Evolutionary conservation across 2,113 vertebrate genomes (phyloP), one percentile per base, ranked within the genome.

Genomic region (Gadus macrocephalus): DNA sequence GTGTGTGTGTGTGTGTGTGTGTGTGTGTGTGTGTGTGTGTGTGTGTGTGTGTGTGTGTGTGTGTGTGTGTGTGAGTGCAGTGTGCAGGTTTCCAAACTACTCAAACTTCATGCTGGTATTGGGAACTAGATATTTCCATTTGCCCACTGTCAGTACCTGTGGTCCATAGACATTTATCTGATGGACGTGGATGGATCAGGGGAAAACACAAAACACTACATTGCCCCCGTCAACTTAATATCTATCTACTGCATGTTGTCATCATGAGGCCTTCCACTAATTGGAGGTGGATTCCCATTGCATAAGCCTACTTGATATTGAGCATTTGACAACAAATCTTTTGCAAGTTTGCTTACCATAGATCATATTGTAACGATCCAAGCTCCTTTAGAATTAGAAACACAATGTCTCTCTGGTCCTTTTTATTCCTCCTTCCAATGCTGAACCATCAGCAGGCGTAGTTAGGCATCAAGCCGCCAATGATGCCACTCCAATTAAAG

Each of bases 361-460:
- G 69, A 71, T 70, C 53, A 71, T 42, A 64, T 2, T 28, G 62
- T 64, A 56, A 71, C 28, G 35, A 64, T 17, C n/a, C 28, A 64
- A 64, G 27, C 56, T 12, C 16, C 49, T 56, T 64, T 56, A 64
- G 42, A 20, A 27, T 19, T 1, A 55, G 38, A 56, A 49, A 49
- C 5, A 49, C 6, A 49, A 49, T 49, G 42, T 49, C 42, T 49
- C 9, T 61, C 28, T 64, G 63, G 53, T 53, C 3, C 53, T 15
- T 63, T 62, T 11, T 53, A 12, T 62, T 53, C 42, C 2, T 63
- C 60, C 59, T 20, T 53, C 15, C 55, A 14, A 58, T 17, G 42
- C 15, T 27, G 31, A 53, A 55, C 22, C n/a, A 31, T 62, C 2
- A 35, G 56, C 20, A 25, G 60, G 17, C 56, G 12, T 20, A 49